Evolutionary conservation across 2,113 vertebrate genomes (phyloP), one percentile per base, ranked within the genome.

Genomic region (Phycodurus eques): DNA sequence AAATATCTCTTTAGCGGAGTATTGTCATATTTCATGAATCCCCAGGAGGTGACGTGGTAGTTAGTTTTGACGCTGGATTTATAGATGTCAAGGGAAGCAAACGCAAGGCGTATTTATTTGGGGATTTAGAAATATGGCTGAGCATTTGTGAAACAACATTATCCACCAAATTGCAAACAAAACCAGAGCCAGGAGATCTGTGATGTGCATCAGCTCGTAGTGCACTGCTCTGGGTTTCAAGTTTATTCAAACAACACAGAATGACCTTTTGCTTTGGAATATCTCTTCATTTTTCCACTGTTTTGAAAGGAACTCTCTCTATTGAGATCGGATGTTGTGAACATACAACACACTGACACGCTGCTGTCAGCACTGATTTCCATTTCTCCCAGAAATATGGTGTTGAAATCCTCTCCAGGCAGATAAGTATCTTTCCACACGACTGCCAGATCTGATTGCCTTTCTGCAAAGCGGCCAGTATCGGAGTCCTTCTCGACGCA

Each of bases 361-460:
- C 87, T 76, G 88, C 90, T 93, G 91, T 93, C 92, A 91, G 81
- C 83, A 83, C 80, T 85, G 85, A 92, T 93, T 92, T 90, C 87
- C 87, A 89, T 90, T 92, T 85, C 85, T 87, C 79, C 67, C 73
- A 83, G 89, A 93, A 93, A 93, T 90, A 91, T 89, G 88, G 85
- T 90, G 89, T 87, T 91, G 88, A 93, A 90, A 89, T 91, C 87
- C 89, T 93, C 89, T 90, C 88, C 87, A 87, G 91, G 92, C 88
- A 92, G 88, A 91, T 91, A 89, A 91, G 90, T 91, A 91, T 91
- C 92, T 92, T 92, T 92, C 89, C 92, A 92, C 90, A 89, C 92
- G 90, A 92, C 85, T 92, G 86, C 88, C 90, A 90, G 88, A 91
- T 93, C 91, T 93, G 91, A 93, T 92, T 93, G 90, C 89, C 81